Base-by-base conservation (phyloP, 2,888 invertebrate species). In the Drosophila gaucha region DNA sequence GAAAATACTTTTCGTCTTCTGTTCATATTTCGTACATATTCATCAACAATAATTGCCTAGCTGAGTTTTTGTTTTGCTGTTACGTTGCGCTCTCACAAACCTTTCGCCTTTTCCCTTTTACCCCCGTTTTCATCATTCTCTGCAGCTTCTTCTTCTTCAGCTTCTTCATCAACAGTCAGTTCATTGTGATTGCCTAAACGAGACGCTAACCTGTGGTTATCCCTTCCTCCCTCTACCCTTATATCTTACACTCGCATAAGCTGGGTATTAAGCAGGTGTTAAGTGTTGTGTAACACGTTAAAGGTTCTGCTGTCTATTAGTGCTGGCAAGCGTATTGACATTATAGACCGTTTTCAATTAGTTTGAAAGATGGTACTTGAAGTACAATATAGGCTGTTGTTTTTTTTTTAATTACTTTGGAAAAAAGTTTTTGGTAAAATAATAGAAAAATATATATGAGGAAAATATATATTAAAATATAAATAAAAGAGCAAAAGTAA, bases 31-130 rank as follows among this genome's bases (percentile, higher is more conserved):
- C 41, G 33, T 56, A 67, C 62, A 58, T 67, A 65, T 69, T 86
- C 83, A 88, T 84, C 86, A 84, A 74, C 86, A 73, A 74, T 76
- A 83, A 88, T 83, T 88, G 72, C 80, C 76, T 65, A 68, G 69
- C 66, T 49, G 78, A 51, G 46, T 55, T 54, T 36, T 51, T 47
- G 24, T 54, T 30, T 28, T 38, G 28, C 6, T 52, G 16, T 22
- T 56, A n/a, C 10, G 39, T 44, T 9, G 30, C 26, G 28, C 20
- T 47, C 39, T 38, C 36, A 35, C 50, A 78, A 77, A 76, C 80
- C 80, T 66, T 82, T n/a, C n/a, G n/a, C n/a, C n/a, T n/a, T 66
- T 51, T 66, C 52, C 57, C 54, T 62, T 67, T 65, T 35, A 10
- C 43, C 65, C 44, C n/a, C n/a, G n/a, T n/a, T n/a, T n/a, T 12